Evolutionary conservation across 2,888 invertebrate species (phyloP).

Genomic region (Alloplasta piceator): DNA sequence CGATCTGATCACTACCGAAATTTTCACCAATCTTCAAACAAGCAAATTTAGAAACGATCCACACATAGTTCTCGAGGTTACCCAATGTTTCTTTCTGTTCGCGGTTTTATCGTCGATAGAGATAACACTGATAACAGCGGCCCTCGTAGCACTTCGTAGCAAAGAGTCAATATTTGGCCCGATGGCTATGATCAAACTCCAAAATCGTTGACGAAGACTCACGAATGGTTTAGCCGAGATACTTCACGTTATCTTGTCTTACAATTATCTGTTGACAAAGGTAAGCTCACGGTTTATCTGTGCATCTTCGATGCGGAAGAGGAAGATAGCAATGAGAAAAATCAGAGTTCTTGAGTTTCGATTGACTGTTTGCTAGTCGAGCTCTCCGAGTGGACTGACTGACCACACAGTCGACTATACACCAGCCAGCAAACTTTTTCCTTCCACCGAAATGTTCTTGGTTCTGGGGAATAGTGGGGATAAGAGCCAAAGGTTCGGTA

Average conservation of each 20-base stretch:
- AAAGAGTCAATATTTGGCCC: not conserved
- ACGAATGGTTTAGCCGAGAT: not conserved
- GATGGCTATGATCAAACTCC: not conserved
- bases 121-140: constrained; percentile 36
- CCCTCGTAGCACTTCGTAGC: constrained; percentile 34
- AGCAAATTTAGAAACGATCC: not conserved
- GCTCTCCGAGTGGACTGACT: constrained; percentile 81
- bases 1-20: not conserved
- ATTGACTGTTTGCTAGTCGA: constrained; percentile 76
- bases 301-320: not conserved
- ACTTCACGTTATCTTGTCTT: not conserved
- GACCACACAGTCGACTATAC: constrained; percentile 71
- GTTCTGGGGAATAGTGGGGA: constrained; percentile 53
- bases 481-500: not conserved
- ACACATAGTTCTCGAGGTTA: constrained; percentile 25
- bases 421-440: constrained; percentile 75
- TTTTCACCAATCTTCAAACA: not conserved
- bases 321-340: not conserved
- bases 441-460: constrained; percentile 67
- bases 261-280: not conserved
- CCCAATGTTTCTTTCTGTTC: not conserved
- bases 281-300: not conserved
- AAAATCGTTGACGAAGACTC: not conserved
- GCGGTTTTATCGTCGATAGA: constrained; percentile 2
- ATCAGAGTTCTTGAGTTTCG: constrained; percentile 13